A percentile compares a stretch with the other conserved stretches of the same genome.
Conservation (phyloP, 2,797 vertebrate species). For the Cryptoprocta ferox region DNA sequence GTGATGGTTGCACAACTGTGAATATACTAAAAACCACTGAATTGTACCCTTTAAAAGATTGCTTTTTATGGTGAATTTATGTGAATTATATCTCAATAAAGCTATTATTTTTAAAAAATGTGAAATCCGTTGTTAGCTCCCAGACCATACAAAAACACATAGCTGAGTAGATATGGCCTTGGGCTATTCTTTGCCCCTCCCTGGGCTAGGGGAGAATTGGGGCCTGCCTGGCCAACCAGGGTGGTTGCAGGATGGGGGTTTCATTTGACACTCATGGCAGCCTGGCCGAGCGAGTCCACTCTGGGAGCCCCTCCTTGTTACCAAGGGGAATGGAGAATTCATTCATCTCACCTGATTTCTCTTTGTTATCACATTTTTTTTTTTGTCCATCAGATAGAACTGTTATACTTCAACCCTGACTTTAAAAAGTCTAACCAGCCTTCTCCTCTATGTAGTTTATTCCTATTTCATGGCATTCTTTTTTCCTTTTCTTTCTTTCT, state of each 20-base stretch:
- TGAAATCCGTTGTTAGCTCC: neutral
- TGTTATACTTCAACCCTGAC: neutral
- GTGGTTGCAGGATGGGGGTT: neutral
- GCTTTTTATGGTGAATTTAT: neutral
- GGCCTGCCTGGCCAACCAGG: neutral
- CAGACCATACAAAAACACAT: neutral
- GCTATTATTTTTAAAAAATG: neutral
- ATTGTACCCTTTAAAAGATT: neutral
- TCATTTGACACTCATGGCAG: neutral
- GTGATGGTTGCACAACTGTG: neutral
- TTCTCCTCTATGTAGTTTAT: neutral
- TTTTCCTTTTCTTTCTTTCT: too few species aligned
- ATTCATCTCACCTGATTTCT: neutral
- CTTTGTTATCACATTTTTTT: neutral
- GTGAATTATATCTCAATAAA: neutral
- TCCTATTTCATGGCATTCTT: neutral
- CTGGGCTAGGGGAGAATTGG: neutral
- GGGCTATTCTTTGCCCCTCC: neutral
- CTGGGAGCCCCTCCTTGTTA: neutral
- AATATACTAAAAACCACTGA: neutral
- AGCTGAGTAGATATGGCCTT: neutral
- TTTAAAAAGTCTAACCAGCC: neutral
- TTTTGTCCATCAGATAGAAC: neutral
- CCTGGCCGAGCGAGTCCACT: neutral
- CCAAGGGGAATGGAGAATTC: neutral